These are phyloP conservation scores for Antheraea pernyi DNA, from an alignment of 1,140 invertebrate genomes.

Conservation along the genomic window DNA sequence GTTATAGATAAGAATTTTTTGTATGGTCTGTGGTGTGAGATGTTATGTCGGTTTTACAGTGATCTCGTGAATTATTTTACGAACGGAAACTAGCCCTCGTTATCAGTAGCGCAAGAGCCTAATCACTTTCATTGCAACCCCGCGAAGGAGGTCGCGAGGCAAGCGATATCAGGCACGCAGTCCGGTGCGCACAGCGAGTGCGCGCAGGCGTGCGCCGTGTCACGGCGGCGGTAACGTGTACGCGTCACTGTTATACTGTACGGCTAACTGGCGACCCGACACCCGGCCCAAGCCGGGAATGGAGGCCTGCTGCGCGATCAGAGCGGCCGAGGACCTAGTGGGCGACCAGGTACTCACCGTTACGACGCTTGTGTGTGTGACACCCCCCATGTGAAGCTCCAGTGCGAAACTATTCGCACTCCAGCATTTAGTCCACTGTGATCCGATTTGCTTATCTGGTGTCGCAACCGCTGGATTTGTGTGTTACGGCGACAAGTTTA, in stretches of 20 bases:
- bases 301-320: constrained; percentile 66
- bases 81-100: constrained; percentile 51
- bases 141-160: constrained; percentile 55
- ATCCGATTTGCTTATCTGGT: constrained; percentile 20
- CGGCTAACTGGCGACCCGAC: constrained; percentile 20
- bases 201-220: constrained; percentile 60
- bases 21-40: not conserved
- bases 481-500: not conserved
- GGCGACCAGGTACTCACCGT: constrained; percentile 62
- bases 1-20: not conserved
- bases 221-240: constrained; percentile 31
- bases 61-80: too few relatives aligned
- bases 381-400: constrained; percentile 10
- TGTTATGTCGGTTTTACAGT: too few relatives aligned
- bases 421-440: constrained; percentile 11
- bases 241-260: constrained; percentile 22
- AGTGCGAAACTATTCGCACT: constrained; percentile 9
- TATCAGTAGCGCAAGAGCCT: constrained; percentile 68
- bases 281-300: constrained; percentile 61
- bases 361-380: constrained; percentile 18
- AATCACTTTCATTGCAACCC: constrained; percentile 75
- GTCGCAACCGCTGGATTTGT: constrained; percentile 11
- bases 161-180: constrained; percentile 59
- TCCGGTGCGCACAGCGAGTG: constrained; percentile 57
- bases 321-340: constrained; percentile 66